A percentile compares a stretch with the other conserved stretches of the same genome.
These are phyloP conservation scores for Oreochromis tanganicae DNA, from an alignment of 2,113 vertebrate species.

Conservation along the genomic window DNA sequence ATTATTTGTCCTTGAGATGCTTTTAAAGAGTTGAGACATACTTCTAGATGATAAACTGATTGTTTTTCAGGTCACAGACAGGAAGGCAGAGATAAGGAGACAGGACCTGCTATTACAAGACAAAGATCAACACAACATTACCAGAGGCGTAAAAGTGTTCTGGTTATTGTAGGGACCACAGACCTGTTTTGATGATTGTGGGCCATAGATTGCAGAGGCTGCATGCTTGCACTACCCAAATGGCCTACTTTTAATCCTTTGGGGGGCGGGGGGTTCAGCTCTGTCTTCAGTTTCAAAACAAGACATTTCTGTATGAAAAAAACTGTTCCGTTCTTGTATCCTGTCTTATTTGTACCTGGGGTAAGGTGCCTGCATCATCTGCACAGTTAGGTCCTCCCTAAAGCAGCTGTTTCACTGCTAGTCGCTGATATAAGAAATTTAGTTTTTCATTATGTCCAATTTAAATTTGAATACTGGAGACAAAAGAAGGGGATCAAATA, in stretches of 20 bases:
- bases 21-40: rapidly evolving
- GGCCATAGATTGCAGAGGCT: background rate
- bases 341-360: background rate
- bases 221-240: background rate
- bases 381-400: rapidly evolving
- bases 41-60: background rate
- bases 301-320: background rate
- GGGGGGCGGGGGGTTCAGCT: rapidly evolving
- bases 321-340: rapidly evolving
- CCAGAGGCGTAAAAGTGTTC: background rate
- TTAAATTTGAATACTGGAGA: background rate
- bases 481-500: background rate
- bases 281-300: rapidly evolving
- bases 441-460: background rate
- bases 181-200: background rate
- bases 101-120: background rate
- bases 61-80: background rate
- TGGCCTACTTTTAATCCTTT: background rate
- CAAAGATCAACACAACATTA: background rate
- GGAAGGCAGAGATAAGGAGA: background rate
- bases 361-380: background rate
- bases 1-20: rapidly evolving
- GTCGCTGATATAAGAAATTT: background rate
- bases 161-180: background rate
- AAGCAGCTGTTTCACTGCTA: background rate